phyloP scores from a whole-genome alignment of 2,113 vertebrate species.

The Grus americana region DNA sequence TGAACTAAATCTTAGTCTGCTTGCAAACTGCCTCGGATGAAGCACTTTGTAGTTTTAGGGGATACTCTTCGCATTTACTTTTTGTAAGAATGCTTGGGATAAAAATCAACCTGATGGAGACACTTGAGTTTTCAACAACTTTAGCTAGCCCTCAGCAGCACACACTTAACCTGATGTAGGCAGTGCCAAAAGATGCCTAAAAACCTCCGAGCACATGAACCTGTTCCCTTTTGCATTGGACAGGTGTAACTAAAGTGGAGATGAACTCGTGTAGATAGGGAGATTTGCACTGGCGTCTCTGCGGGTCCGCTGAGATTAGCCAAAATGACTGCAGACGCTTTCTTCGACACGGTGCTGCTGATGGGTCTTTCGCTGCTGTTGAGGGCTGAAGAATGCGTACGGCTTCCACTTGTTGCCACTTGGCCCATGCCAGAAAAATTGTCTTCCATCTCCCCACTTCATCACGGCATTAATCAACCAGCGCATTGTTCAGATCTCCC shows the following conservation, averaged over 20 bases:
- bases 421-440: background rate
- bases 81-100: background rate
- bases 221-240: background rate
- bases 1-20: background rate
- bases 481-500: background rate
- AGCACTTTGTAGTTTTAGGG: background rate
- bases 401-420: background rate
- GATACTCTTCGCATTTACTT: accelerated
- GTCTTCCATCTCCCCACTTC: background rate
- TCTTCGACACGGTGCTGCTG: background rate
- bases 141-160: background rate
- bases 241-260: background rate
- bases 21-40: background rate
- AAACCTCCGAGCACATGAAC: background rate
- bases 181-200: background rate
- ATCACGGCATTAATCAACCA: background rate
- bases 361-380: accelerated
- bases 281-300: background rate
- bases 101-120: background rate
- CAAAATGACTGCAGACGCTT: background rate
- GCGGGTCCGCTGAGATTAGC: background rate
- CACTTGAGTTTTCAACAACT: background rate
- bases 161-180: background rate
- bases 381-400: background rate
- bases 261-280: background rate